Evolutionary conservation across 1,140 invertebrate genomes (phyloP), one percentile per base, ranked within the genome.

Genomic region (Eupristina koningsbergeri): DNA sequence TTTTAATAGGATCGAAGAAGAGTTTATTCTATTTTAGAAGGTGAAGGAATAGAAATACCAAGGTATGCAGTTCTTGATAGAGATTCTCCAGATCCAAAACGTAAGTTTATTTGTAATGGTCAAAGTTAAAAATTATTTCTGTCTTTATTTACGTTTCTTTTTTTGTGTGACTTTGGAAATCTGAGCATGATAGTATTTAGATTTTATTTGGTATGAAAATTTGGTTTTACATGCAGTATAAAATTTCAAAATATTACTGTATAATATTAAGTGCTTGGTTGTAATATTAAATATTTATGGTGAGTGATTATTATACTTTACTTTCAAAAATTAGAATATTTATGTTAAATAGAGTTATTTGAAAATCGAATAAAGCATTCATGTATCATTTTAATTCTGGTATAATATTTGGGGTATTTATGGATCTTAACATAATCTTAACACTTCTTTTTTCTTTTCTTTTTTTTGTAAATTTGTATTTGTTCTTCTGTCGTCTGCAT

Each of bases 41-140:
- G 95, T 83, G 97, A 99, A 92, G 98, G 98, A 36, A 99, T 99
- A 87, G 97, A 99, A 92, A 98, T 99, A 93, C 99, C 99, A 22
- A 93, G 98, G 83, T 99, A 99, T 94, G 98, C 98, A 39, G 98
- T 99, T 31, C 93, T 99, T 63, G 97, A 99, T 92, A 94, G 98
- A 91, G 98, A 99, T 89, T 98, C 97, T 17, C 94, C 96, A 2
- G 96, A 98, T 92, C 97, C 97, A 11, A 97, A 97, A 94, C 95
- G 96, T 97, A 94, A 94, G 94, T 93, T 84, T 5, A 17, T 53
- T 71, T 2, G 45, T 11, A 31, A 58, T 22, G 45, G 17, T 26
- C 47, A 53, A 53, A 58, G 3, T 80, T 29, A 17, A 45, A 47
- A 6, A 78, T 17, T n/a, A n/a, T n/a, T n/a, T 47, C 53, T 71